Conservation (phyloP, 2,888 invertebrate genomes). For the Rhingia campestris region DNA sequence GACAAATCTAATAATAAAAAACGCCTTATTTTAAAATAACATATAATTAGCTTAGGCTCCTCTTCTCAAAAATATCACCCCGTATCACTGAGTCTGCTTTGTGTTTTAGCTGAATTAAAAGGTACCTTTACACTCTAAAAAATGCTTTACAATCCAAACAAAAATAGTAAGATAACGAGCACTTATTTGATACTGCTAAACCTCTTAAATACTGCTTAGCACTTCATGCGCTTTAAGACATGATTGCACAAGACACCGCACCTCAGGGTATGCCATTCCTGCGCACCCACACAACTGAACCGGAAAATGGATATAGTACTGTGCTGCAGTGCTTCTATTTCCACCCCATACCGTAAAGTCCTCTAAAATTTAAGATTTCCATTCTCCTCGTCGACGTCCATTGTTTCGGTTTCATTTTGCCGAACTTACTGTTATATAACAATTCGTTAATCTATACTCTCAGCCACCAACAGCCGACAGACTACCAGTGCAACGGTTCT, state of each 20-base stretch:
- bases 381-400: slow-evolving; percentile 37
- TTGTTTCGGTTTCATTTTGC: slow-evolving; percentile 64
- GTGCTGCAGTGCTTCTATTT: neutral
- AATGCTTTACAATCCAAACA: too few species aligned
- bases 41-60: too few species aligned
- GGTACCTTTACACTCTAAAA: too few species aligned
- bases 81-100: too few species aligned
- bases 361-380: slow-evolving; percentile 58
- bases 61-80: too few species aligned
- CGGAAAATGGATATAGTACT: slow-evolving; percentile 16
- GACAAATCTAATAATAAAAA: too few species aligned
- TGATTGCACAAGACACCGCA: slow-evolving; percentile 15
- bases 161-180: too few species aligned
- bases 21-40: too few species aligned
- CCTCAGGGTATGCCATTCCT: slow-evolving; percentile 26
- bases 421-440: slow-evolving; percentile 49
- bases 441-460: slow-evolving; percentile 62
- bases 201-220: slow-evolving; percentile 56
- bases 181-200: neutral
- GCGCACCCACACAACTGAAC: slow-evolving; percentile 49
- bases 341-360: neutral
- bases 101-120: too few species aligned
- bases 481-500: slow-evolving; percentile 17
- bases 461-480: slow-evolving; percentile 15
- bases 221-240: slow-evolving; percentile 52